Evolutionary conservation across 2,113 vertebrate genomes (phyloP).

Genomic region (Chamaea fasciata): DNA sequence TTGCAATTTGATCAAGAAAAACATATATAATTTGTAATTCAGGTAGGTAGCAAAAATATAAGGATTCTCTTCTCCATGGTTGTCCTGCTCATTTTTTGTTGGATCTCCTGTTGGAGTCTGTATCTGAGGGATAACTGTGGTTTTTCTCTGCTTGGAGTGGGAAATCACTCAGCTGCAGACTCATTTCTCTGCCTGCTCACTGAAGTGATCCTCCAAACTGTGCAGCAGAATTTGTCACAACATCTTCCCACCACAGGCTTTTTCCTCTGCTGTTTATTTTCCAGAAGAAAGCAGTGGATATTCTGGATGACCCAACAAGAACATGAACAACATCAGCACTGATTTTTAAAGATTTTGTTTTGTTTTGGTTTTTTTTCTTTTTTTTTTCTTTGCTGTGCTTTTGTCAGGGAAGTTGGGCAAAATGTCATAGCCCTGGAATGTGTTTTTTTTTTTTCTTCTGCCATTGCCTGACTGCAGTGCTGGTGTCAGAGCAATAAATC

Average conservation of each 20-base stretch:
- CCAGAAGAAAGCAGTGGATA: background rate
- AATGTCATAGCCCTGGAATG: background rate
- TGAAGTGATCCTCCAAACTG: background rate
- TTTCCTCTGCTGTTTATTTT: background rate
- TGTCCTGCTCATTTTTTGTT: background rate
- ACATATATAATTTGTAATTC: background rate
- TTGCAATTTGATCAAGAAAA: background rate
- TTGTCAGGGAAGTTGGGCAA: background rate
- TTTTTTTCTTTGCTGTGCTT: background rate
- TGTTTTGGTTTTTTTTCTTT: too few species aligned
- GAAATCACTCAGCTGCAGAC: background rate
- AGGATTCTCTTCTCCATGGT: background rate
- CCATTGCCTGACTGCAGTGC: background rate
- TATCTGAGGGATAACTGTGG: background rate
- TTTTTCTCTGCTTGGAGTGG: background rate
- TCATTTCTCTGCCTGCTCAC: background rate
- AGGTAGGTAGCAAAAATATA: background rate
- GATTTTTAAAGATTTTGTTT: too few species aligned
- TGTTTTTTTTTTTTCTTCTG: background rate
- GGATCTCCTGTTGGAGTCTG: accelerated
- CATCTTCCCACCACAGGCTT: background rate
- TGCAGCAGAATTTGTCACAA: background rate
- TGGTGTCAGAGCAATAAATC: background rate
- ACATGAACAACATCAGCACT: background rate
- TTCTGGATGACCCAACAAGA: background rate